These are phyloP conservation scores for Endotricha flammealis DNA, from an alignment of 2,888 invertebrate species.

Conservation along the genomic window DNA sequence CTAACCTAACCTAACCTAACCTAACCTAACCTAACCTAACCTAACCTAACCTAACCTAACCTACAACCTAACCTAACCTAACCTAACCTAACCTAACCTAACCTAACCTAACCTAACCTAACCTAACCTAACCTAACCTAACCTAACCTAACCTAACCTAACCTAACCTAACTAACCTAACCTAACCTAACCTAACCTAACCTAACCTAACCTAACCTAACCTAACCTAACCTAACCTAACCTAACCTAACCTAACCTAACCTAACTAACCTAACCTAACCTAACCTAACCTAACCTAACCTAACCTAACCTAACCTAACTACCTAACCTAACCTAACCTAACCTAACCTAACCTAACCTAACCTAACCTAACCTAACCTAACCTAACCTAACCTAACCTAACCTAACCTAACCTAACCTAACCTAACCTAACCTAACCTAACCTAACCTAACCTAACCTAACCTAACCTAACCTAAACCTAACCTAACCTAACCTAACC, in stretches of 20 bases:
- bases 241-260: slow-evolving; percentile 20
- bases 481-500: too few relatives aligned
- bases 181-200: slow-evolving; percentile 23
- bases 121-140: slow-evolving; percentile 20
- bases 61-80: slow-evolving; percentile 21
- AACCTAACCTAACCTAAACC: slow-evolving; percentile 19
- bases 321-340: slow-evolving; percentile 20
- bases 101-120: slow-evolving; percentile 21
- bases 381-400: slow-evolving; percentile 19
- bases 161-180: slow-evolving; percentile 23
- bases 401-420: slow-evolving; percentile 21
- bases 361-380: slow-evolving; percentile 19
- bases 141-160: slow-evolving; percentile 22
- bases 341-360: slow-evolving; percentile 20
- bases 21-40: too few relatives aligned
- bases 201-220: slow-evolving; percentile 21
- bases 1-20: too few relatives aligned
- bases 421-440: slow-evolving; percentile 22
- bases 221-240: slow-evolving; percentile 22
- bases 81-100: slow-evolving; percentile 20
- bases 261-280: slow-evolving; percentile 19
- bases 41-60: slow-evolving; percentile 18
- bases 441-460: slow-evolving; percentile 21
- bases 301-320: slow-evolving; percentile 18
- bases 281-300: too few relatives aligned